Evolutionary conservation across 2,113 vertebrate species (phyloP).

Genomic region (Festucalex cinctus): DNA sequence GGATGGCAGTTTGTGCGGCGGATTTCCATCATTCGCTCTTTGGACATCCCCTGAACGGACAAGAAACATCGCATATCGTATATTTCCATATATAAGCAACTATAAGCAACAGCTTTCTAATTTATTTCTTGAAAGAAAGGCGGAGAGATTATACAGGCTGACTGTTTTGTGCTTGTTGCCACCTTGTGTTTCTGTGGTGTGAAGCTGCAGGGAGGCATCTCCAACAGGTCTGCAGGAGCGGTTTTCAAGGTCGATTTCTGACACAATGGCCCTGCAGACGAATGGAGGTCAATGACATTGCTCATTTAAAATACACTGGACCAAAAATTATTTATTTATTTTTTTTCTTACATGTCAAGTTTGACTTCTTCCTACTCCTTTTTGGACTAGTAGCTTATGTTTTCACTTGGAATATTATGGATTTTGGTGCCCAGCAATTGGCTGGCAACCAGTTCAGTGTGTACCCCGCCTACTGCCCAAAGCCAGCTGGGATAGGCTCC

Average conservation of each 20-base stretch:
- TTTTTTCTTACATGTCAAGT: too few relatives aligned
- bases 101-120: too few relatives aligned
- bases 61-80: background rate
- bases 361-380: too few relatives aligned
- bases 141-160: too few relatives aligned
- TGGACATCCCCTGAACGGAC: conserved; percentile 67
- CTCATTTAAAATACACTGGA: background rate
- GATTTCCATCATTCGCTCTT: conserved; percentile 74
- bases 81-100: background rate
- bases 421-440: too few relatives aligned
- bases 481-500: too few relatives aligned
- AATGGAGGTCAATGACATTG: background rate
- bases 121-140: too few relatives aligned
- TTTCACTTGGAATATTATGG: too few relatives aligned
- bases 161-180: conserved; percentile 13
- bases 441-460: too few relatives aligned
- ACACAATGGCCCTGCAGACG: conserved; percentile 63
- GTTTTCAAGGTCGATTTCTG: conserved; percentile 63
- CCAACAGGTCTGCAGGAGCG: conserved; percentile 39
- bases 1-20: conserved; percentile 73
- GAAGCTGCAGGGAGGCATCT: conserved; percentile 87
- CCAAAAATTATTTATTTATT: too few relatives aligned
- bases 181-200: conserved; percentile 82
- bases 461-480: too few relatives aligned
- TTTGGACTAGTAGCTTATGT: too few relatives aligned